These are phyloP conservation scores for Cynoglossus semilaevis DNA, from an alignment of 2,113 vertebrate species.

Conservation along the genomic window DNA sequence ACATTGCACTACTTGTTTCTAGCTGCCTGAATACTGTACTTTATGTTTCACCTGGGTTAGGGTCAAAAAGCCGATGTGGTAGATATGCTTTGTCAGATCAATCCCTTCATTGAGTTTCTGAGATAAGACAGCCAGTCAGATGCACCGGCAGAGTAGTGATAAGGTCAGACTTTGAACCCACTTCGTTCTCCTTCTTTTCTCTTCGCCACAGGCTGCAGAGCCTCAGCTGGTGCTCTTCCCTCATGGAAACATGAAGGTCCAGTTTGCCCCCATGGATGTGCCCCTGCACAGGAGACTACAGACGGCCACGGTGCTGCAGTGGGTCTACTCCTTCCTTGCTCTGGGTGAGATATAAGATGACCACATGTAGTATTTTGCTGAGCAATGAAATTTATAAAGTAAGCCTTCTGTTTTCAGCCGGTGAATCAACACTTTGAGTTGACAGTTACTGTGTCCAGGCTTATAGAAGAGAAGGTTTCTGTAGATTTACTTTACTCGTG, in stretches of 20 bases:
- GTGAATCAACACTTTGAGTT: too few relatives aligned
- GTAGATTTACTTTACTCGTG: too few relatives aligned
- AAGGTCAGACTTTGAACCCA: slow-evolving; percentile 72
- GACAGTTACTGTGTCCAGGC: too few relatives aligned
- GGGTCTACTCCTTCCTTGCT: slow-evolving; percentile 81
- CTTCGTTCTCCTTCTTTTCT: slow-evolving; percentile 15
- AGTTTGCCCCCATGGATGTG: slow-evolving; percentile 75
- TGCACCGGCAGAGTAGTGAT: slow-evolving; percentile 29
- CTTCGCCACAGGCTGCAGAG: slow-evolving; percentile 1
- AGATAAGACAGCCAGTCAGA: slow-evolving; percentile 58
- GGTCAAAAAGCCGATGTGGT: slow-evolving; percentile 61
- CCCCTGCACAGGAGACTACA: slow-evolving; percentile 80
- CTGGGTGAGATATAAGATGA: slow-evolving; percentile 75
- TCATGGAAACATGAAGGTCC: slow-evolving; percentile 73
- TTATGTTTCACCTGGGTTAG: background rate
- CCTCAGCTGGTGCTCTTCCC: slow-evolving; percentile 9
- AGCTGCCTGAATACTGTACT: background rate
- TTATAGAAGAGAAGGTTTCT: too few relatives aligned
- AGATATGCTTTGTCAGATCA: slow-evolving; percentile 47
- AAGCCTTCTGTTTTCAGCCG: too few relatives aligned
- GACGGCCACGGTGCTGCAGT: slow-evolving; percentile 76
- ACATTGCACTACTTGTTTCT: too few relatives aligned
- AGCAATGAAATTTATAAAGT: too few relatives aligned
- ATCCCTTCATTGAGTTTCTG: slow-evolving; percentile 11
- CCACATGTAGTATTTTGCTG: too few relatives aligned